Conservation (phyloP, 2,113 vertebrate species). For the Labeo catla region DNA sequence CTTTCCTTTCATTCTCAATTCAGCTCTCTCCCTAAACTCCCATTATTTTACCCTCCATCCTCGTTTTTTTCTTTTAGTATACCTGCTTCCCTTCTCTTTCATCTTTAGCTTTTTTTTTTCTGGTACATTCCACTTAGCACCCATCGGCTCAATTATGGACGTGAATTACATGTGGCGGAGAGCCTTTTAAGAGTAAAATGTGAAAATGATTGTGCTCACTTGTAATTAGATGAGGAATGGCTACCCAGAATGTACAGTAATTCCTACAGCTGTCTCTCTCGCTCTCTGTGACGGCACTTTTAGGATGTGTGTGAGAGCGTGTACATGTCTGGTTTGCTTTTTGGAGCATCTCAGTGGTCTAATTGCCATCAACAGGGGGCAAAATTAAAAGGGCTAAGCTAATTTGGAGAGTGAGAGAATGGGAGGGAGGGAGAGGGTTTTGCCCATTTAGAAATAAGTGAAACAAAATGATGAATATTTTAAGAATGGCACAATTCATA, state of each 20-base stretch:
- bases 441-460: conserved; percentile 52
- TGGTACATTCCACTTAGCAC: conserved; percentile 11
- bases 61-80: background rate
- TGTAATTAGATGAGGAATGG: conserved; percentile 66
- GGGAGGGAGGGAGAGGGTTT: conserved; percentile 46
- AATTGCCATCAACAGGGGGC: conserved; percentile 77
- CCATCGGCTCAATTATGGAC: conserved; percentile 52
- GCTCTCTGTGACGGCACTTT: background rate
- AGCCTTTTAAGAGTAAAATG: conserved; percentile 64
- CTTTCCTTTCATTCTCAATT: conserved; percentile 5
- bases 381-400: conserved; percentile 73
- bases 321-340: conserved; percentile 18
- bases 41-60: conserved; percentile 1
- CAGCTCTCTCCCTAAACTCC: background rate
- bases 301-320: conserved; percentile 15
- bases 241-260: conserved; percentile 49
- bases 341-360: conserved; percentile 56
- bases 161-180: conserved; percentile 66
- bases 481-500: background rate
- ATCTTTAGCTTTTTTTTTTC: background rate
- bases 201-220: conserved; percentile 67
- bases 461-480: conserved; percentile 21
- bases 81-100: conserved; percentile 28
- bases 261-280: conserved; percentile 31
- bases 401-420: conserved; percentile 68